These are phyloP conservation scores for Nibea albiflora DNA, from an alignment of 2,113 vertebrate species.

Conservation along the genomic window DNA sequence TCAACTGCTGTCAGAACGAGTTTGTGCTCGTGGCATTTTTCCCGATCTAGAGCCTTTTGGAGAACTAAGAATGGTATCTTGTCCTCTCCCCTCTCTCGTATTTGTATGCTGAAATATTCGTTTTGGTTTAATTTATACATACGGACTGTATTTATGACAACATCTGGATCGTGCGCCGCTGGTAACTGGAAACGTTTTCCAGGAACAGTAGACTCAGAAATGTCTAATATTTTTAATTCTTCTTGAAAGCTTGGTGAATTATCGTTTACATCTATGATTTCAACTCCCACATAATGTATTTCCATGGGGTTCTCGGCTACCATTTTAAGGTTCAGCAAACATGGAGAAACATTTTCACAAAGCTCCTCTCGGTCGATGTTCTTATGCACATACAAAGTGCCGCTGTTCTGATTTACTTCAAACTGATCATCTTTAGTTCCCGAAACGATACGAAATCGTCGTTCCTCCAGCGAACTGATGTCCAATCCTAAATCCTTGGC, in stretches of 20 bases:
- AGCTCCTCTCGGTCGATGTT: conserved; percentile 77
- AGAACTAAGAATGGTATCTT: conserved; percentile 76
- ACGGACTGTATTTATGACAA: conserved; percentile 57
- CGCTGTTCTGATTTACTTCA: conserved; percentile 76
- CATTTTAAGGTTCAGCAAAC: conserved; percentile 74
- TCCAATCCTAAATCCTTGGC: conserved; percentile 82
- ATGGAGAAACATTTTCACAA: conserved; percentile 59
- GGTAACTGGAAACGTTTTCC: conserved; percentile 74
- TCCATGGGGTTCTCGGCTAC: conserved; percentile 79
- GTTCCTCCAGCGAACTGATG: conserved; percentile 53
- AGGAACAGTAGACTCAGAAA: conserved; percentile 24
- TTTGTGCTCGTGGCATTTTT: conserved; percentile 54
- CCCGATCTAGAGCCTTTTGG: conserved; percentile 77
- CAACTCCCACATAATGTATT: conserved; percentile 77
- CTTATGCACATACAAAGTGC: conserved; percentile 64
- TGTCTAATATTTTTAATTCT: conserved; percentile 67
- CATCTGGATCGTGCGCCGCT: conserved; percentile 69
- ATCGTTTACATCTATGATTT: conserved; percentile 79
- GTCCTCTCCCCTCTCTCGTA: conserved; percentile 69
- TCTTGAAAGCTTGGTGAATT: conserved; percentile 74
- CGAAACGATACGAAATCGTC: conserved; percentile 78
- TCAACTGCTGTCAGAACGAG: conserved; percentile 73
- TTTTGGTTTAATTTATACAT: conserved; percentile 75
- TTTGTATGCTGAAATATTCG: conserved; percentile 74
- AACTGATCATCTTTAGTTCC: conserved; percentile 67